Base-by-base conservation (phyloP, 2,888 invertebrate genomes). In the Folsomia candida region DNA sequence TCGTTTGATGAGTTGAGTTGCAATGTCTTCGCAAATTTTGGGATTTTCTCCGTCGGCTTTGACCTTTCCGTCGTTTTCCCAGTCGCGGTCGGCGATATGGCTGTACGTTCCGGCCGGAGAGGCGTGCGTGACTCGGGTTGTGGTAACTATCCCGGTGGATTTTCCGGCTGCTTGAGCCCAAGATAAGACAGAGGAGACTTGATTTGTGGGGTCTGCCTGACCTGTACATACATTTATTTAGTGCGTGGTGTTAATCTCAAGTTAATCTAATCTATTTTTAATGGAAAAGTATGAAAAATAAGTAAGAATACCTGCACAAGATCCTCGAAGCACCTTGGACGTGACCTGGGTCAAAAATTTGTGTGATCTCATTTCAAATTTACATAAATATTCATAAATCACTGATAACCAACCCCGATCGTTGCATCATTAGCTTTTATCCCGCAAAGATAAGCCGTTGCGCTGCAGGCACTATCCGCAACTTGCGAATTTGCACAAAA, bases 401-500 rank as follows among this genome's bases (percentile, higher is more conserved):
- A 0, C 87, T 90, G 24, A 88, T 89, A 90, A 22, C 88, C 89
- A 0, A 93, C 87, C 0, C 93, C 93, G 18, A 92, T 85, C 0
- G 91, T 91, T 1, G 88, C 89, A 75, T 87, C 86, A 81, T 91
- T 92, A 1, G 87, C 89, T 83, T 93, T 93, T 0, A 91, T 88
- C 0, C 93, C 93, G 22, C 88, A 86, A 51, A 92, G 83, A 81
- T 91, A 92, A 0, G 93, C 92, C 0, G 93, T 93, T 0, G 91
- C 90, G 1, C 68, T 65, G 28, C 76, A 78, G 0, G 79, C 78
- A 91, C 76, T 77, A 28, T 78, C 67, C 9, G 67, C 65, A 20
- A 54, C 57, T 54, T 65, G 65, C 1, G 65, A 9, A 65, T 65
- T 54, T 18, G 57, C n/a, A 54, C 65, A 65, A 26, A 54, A 65